These are phyloP conservation scores for Taenioides sp. DNA, from an alignment of 2,797 vertebrate genomes.

Conservation along the genomic window DNA sequence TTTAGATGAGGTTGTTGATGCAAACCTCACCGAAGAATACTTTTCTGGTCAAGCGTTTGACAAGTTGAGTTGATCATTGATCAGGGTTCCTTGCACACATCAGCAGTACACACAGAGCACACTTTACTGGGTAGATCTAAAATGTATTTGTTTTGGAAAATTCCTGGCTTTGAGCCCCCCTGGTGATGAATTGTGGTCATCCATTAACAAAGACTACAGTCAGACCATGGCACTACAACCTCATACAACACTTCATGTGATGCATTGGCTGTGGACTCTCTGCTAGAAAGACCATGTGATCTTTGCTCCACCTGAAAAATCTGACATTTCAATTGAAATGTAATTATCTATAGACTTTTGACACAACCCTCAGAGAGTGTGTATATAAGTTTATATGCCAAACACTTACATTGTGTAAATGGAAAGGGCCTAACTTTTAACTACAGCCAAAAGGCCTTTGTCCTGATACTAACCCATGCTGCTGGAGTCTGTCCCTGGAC, in stretches of 20 bases:
- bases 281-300: neutral
- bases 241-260: constrained; percentile 5
- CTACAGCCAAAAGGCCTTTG: neutral
- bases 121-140: neutral
- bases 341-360: neutral
- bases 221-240: neutral
- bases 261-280: neutral
- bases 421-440: neutral
- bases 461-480: neutral
- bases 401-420: neutral
- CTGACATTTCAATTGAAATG: neutral
- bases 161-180: neutral
- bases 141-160: constrained; percentile 13
- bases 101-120: neutral
- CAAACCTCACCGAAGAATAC: neutral
- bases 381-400: neutral
- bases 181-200: constrained; percentile 1
- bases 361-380: neutral
- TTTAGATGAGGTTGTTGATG: neutral
- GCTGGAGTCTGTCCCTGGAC: neutral
- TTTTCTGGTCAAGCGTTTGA: neutral
- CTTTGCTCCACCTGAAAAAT: neutral
- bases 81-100: neutral
- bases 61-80: constrained; percentile 3
- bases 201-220: constrained; percentile 17